Evolutionary conservation across 2,888 invertebrate species (phyloP).

Genomic region (Labia minor): DNA sequence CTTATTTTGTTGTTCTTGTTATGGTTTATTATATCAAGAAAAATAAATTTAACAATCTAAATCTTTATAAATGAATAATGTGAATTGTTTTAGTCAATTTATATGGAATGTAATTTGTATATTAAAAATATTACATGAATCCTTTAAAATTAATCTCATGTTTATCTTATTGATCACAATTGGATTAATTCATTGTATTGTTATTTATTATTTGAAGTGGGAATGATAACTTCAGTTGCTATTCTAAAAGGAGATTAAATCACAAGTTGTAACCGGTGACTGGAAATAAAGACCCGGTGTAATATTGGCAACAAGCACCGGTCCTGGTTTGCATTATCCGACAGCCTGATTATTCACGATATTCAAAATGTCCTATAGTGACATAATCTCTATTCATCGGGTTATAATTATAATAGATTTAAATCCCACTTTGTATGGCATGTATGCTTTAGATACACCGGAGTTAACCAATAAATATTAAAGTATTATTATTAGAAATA

Average conservation of each 20-base stretch:
- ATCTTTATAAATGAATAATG: too few species aligned
- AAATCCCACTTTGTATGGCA: not conserved
- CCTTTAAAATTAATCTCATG: too few species aligned
- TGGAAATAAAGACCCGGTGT: not conserved
- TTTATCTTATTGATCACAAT: not conserved
- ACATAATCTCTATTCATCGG: constrained; percentile 4
- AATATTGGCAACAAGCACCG: constrained; percentile 1
- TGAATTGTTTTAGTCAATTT: too few species aligned
- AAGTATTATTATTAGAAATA: not conserved
- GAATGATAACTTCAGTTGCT: not conserved
- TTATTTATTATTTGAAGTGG: not conserved
- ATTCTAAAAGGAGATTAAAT: not conserved
- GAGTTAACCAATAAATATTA: not conserved
- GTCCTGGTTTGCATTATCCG: not conserved
- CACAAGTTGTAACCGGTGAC: not conserved
- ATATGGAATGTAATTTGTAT: too few species aligned
- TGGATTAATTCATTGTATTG: not conserved
- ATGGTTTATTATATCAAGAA: too few species aligned
- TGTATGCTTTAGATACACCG: not conserved
- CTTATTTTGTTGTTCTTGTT: too few species aligned
- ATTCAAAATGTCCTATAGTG: not conserved
- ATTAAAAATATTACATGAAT: too few species aligned
- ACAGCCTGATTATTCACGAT: not conserved
- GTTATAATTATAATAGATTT: constrained; percentile 1
- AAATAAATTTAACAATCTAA: too few species aligned